A percentile compares a stretch with the other conserved stretches of the same genome.
Evolutionary conservation across 1,140 invertebrate genomes (phyloP).

Genomic region (Ceratina australensis): DNA sequence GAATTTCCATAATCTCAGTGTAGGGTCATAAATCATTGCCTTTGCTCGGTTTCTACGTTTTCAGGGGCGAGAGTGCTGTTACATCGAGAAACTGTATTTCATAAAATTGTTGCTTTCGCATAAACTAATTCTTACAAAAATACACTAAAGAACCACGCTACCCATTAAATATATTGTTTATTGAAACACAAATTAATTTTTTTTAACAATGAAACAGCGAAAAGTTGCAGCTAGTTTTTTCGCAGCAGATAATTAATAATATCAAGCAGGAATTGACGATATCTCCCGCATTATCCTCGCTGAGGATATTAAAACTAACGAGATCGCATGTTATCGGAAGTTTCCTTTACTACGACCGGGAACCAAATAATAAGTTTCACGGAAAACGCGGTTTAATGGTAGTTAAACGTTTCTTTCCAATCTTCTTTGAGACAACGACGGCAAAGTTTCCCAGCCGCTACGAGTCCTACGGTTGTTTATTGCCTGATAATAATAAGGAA

Average conservation of each 20-base stretch:
- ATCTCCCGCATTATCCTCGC: not conserved
- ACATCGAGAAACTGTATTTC: constrained; percentile 17
- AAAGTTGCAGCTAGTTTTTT: too few species aligned
- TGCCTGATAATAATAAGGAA: constrained; percentile 18
- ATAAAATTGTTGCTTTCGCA: constrained; percentile 36
- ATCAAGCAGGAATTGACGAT: not conserved
- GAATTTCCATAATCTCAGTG: constrained; percentile 38
- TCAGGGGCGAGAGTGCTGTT: constrained; percentile 22
- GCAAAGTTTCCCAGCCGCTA: not conserved
- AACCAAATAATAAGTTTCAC: constrained; percentile 8
- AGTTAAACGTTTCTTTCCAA: constrained; percentile 33
- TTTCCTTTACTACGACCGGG: not conserved
- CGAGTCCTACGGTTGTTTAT: constrained; percentile 21
- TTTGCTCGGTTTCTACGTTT: not conserved
- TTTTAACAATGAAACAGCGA: not conserved
- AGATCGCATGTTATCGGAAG: not conserved
- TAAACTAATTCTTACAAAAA: constrained; percentile 9
- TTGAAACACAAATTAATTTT: not conserved
- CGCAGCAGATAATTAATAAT: not conserved
- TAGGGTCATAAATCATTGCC: constrained; percentile 37
- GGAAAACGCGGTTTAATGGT: constrained; percentile 21
- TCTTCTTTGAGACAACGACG: not conserved
- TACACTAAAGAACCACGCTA: too few species aligned
- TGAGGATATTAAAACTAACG: constrained; percentile 4
- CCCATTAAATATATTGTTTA: too few species aligned